Evolutionary conservation across 2,113 vertebrate genomes (phyloP).

Genomic region (Stomatorhinus ivindoensis): DNA sequence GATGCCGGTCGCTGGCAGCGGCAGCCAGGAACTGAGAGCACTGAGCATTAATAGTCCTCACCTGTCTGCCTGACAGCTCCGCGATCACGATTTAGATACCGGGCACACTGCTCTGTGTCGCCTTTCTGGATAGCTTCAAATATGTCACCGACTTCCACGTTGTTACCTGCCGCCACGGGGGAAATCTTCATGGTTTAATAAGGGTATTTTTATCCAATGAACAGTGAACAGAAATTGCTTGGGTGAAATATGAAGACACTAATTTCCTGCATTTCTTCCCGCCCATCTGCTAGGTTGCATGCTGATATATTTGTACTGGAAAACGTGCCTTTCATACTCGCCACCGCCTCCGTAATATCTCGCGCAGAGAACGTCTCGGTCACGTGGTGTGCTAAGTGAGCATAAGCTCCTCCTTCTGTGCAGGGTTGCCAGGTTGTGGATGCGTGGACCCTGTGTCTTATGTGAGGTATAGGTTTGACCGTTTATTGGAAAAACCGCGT

Average conservation of each 20-base stretch:
- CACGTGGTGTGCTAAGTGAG: background rate
- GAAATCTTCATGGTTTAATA: slow-evolving; percentile 32
- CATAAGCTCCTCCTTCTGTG: background rate
- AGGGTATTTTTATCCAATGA: background rate
- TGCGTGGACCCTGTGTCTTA: background rate
- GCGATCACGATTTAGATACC: slow-evolving; percentile 49
- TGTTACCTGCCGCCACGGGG: slow-evolving; percentile 30
- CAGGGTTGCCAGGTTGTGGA: background rate
- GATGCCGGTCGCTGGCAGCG: background rate
- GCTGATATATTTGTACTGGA: background rate
- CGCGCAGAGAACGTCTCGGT: background rate
- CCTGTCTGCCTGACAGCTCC: slow-evolving; percentile 52
- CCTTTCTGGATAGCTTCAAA: slow-evolving; percentile 60
- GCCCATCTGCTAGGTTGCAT: background rate
- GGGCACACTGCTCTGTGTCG: slow-evolving; percentile 49
- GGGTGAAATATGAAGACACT: background rate
- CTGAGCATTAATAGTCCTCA: slow-evolving; percentile 31
- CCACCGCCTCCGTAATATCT: background rate
- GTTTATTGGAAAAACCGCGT: background rate
- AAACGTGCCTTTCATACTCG: background rate
- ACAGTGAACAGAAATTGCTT: background rate
- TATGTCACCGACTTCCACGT: slow-evolving; percentile 41
- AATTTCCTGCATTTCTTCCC: background rate
- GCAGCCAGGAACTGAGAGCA: background rate
- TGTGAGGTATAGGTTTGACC: background rate